Conservation (phyloP, 2,888 invertebrate species). For the Crocallis elinguaria region DNA sequence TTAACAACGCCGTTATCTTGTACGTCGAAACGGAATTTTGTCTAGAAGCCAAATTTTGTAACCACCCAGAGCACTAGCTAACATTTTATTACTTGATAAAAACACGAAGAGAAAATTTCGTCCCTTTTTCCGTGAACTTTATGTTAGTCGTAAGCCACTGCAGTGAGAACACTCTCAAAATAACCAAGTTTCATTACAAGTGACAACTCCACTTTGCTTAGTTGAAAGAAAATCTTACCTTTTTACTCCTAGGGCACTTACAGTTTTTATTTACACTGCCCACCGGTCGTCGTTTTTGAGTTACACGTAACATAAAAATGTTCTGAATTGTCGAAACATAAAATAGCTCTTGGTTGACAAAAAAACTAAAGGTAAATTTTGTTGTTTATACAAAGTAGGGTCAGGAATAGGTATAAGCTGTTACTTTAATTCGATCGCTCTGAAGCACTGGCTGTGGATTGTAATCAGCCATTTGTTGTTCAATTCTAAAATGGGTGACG, state of each 20-base stretch:
- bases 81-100: conserved; percentile 70
- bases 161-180: conserved; percentile 43
- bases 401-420: too few species aligned
- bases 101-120: conserved; percentile 54
- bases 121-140: conserved; percentile 55
- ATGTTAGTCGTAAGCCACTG: conserved; percentile 43
- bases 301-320: not conserved
- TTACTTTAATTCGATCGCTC: too few species aligned
- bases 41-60: conserved; percentile 60
- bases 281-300: not conserved
- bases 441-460: too few species aligned
- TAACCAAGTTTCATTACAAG: conserved; percentile 43
- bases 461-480: too few species aligned
- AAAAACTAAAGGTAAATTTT: too few species aligned
- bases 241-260: conserved; percentile 22
- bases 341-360: too few species aligned
- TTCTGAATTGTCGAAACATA: not conserved
- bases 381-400: too few species aligned
- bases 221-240: conserved; percentile 29
- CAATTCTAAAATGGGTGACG: too few species aligned
- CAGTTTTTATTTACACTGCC: conserved; percentile 2
- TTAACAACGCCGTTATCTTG: conserved; percentile 50
- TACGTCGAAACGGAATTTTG: conserved; percentile 52
- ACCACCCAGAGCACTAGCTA: conserved; percentile 49
- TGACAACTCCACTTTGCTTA: conserved; percentile 35